Base-by-base conservation (phyloP, 2,888 invertebrate genomes). In the Nipponacmea schrenckii region DNA sequence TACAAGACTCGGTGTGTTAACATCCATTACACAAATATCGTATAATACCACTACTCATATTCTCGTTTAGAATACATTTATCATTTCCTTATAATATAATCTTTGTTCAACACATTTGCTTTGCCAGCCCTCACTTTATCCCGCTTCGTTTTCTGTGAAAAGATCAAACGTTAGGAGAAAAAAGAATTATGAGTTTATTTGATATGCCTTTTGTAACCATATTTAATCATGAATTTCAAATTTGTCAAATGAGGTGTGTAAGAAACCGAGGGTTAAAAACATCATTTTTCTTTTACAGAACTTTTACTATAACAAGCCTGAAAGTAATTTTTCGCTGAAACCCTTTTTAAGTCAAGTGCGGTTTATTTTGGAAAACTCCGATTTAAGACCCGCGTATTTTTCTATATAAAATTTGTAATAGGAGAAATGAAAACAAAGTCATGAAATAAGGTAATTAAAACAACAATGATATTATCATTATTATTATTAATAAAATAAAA, bases 201-300 rank as follows among this genome's bases (percentile, higher is more conserved):
- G 56, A 56, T 56, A 56, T 56, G 56, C 56, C 56, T 56, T 56
- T 56, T 24, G 56, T 24, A 56, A 56, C 56, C 56, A 56, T 56
- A 56, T 56, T 56, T 56, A 24, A 56, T 24, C 56, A 56, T 56
- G 56, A 56, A 56, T 56, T 56, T 56, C 56, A 56, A 56, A 56
- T 56, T 56, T 56, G 56, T 56, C 56, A 56, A 24, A 56, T 56
- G 56, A 24, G 20, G 20, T 20, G 56, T 56, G 24, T 24, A 20
- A 56, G 56, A 56, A 20, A 24, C 56, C 39, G 39, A 39, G 39
- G 39, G 39, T 39, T 39, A 39, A 39, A 39, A 39, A 39, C 39
- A 39, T 39, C 39, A 39, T 39, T 39, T 39, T 39, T 39, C 39
- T 39, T 39, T 39, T 39, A 39, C 39, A 39, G 39, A 39, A 39